Evolutionary conservation across 2,113 vertebrate genomes (phyloP).

Genomic region (Arenaria interpres): DNA sequence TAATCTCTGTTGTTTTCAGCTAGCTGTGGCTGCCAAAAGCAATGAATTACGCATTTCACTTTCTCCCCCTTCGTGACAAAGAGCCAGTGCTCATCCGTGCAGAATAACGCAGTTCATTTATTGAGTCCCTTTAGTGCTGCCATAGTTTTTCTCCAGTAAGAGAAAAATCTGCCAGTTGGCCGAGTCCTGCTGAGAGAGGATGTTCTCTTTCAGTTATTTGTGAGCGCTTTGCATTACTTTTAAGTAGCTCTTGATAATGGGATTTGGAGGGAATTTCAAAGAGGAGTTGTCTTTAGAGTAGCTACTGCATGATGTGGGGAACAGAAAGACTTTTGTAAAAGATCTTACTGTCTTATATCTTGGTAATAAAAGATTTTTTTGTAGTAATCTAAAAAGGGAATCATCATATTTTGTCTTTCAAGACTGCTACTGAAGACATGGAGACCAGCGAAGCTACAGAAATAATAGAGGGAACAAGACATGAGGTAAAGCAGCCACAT

Average conservation of each 20-base stretch:
- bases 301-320: not conserved
- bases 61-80: not conserved
- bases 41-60: not conserved
- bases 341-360: not conserved
- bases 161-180: not conserved
- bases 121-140: not conserved
- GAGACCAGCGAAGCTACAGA: slow-evolving; percentile 78
- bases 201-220: not conserved
- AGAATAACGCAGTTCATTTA: not conserved
- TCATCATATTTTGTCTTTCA: not conserved
- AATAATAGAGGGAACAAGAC: slow-evolving; percentile 77
- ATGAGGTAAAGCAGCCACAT: slow-evolving; percentile 71
- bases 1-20: not conserved
- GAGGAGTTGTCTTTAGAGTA: not conserved
- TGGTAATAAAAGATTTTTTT: not conserved
- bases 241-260: not conserved
- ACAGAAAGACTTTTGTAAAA: not conserved
- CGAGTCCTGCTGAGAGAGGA: not conserved
- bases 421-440: slow-evolving; percentile 79
- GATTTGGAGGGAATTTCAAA: not conserved
- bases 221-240: not conserved
- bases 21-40: not conserved
- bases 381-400: not conserved
- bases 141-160: not conserved
- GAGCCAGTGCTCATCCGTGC: not conserved